Evolutionary conservation across 1,140 invertebrate genomes (phyloP).

Genomic region (Lethocerus indicus): DNA sequence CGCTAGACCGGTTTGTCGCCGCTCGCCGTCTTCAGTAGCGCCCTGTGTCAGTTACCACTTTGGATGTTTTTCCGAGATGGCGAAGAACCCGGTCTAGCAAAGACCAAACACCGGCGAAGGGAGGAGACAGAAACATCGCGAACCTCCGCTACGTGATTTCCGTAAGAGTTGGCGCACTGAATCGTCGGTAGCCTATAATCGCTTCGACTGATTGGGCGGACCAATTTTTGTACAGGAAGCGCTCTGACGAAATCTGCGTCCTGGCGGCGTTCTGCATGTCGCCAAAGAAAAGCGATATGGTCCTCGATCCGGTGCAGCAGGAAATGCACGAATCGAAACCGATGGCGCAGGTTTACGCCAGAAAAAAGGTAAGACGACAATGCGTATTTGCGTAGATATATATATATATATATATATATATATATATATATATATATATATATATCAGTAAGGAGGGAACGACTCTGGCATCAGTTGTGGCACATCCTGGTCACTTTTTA

Average conservation of each 20-base stretch:
- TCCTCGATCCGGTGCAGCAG: conserved; percentile 79
- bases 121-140: too few species aligned
- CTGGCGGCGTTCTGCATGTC: conserved; percentile 75
- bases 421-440: too few species aligned
- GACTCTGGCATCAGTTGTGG: too few species aligned
- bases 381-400: too few species aligned
- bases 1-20: too few species aligned
- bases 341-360: conserved; percentile 75
- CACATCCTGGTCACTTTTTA: too few species aligned
- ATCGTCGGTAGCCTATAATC: background rate
- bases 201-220: background rate
- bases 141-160: too few species aligned
- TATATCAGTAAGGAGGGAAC: too few species aligned
- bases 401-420: too few species aligned
- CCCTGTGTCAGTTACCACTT: background rate
- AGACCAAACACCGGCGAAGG: background rate
- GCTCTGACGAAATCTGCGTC: conserved; percentile 86
- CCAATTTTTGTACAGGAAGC: conserved; percentile 29
- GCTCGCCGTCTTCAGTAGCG: too few species aligned
- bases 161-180: too few species aligned
- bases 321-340: conserved; percentile 66
- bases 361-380: conserved; percentile 76
- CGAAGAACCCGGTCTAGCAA: background rate
- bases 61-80: background rate
- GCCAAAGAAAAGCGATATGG: conserved; percentile 83